Evolutionary conservation across 2,888 invertebrate genomes (phyloP), one percentile per base, ranked within the genome.

Genomic region (Ornithoptera priamus): DNA sequence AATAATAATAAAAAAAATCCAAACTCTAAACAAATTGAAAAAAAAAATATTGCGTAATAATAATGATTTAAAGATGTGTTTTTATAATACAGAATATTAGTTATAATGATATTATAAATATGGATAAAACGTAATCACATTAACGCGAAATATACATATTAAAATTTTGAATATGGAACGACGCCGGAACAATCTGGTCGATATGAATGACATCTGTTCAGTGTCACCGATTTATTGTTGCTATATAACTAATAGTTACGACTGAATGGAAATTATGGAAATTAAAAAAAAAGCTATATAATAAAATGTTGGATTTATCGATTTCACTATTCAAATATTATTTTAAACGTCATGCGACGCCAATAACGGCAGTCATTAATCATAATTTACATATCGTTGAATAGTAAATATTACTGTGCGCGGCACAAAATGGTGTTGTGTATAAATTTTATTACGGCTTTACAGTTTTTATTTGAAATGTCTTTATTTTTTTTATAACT

Each of bases 301-400:
- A 39, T 62, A 69, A 69, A 66, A 69, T 18, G n/a, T 58, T 36
- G 62, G 46, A 65, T 69, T 69, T 65, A 69, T 69, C 53, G 39
- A 69, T 69, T 24, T 18, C n/a, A 22, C 39, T 20, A 63, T 62
- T 59, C 36, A 58, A 17, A 42, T 67, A 24, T 67, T 69, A 60
- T 56, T 62, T 24, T 68, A 50, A 6, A 53, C 24, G 56, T 56
- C 18, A 22, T 17, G 17, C 18, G 17, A 1, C 39, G 42, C 24
- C 39, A 59, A 30, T 67, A 24, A 53, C 30, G 42, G 57, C 22
- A 4, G n/a, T 53, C 20, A 62, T 67, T 57, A 62, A 62, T 67
- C 67, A 67, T 67, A 62, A 67, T 62, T 67, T 24, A 46, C 53
- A 67, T 67, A 56, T 50, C 1, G 39, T 62, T 66, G 30, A 66